These are phyloP conservation scores for Pollenia griseotomentosa DNA, from an alignment of 2,888 invertebrate species.

Conservation along the genomic window DNA sequence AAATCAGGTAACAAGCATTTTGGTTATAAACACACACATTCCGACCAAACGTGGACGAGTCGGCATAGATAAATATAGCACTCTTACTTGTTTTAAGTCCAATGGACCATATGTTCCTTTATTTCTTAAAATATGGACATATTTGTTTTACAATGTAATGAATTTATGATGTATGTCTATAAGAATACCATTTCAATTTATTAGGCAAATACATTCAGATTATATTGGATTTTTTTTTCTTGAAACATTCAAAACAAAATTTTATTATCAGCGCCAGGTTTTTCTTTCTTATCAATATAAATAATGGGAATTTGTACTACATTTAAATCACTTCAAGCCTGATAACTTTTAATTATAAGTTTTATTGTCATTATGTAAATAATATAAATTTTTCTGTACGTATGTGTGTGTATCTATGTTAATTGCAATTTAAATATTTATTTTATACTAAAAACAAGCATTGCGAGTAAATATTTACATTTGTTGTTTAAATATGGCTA, in stretches of 20 bases:
- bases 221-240: too few species aligned
- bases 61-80: too few species aligned
- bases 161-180: too few species aligned
- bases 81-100: too few species aligned
- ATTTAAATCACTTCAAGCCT: slow-evolving; percentile 51
- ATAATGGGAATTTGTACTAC: slow-evolving; percentile 34
- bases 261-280: neutral
- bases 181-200: too few species aligned
- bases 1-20: too few species aligned
- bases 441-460: slow-evolving; percentile 33
- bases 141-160: too few species aligned
- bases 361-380: slow-evolving; percentile 43
- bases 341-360: slow-evolving; percentile 52
- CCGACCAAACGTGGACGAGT: too few species aligned
- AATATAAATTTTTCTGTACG: neutral
- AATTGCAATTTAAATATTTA: slow-evolving; percentile 66
- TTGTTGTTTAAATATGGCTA: slow-evolving; percentile 51
- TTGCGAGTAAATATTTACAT: slow-evolving; percentile 57
- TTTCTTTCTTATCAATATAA: slow-evolving; percentile 47
- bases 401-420: slow-evolving; percentile 37
- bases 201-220: too few species aligned
- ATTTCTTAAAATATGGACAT: too few species aligned
- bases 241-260: neutral
- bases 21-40: too few species aligned
- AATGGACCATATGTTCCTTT: too few species aligned